Base-by-base conservation (phyloP, 2,888 invertebrate genomes). In the Pteria penguin region DNA sequence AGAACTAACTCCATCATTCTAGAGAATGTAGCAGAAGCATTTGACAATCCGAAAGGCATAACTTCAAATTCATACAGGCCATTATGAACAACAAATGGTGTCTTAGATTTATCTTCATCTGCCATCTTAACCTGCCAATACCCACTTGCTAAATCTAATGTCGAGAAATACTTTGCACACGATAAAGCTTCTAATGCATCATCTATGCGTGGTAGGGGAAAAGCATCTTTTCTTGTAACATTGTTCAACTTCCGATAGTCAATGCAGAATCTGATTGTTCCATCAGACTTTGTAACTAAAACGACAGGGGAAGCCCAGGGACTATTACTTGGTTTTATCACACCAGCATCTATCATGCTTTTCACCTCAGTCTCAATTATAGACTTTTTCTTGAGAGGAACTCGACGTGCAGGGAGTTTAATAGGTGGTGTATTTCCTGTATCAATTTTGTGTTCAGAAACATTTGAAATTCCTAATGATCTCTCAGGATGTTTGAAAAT, bases 1-100 rank as follows among this genome's bases (percentile, higher is more conserved):
- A 82, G 57, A 4, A 80, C 76, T 4, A 29, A 31, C 27, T 84
- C 81, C 79, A 86, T 84, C 26, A 84, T 27, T 14, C 82, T 24
- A 32, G 78, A 61, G 79, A 84, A 86, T n/a, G 75, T 83, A 2
- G 80, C 76, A n/a, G 84, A 82, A 1, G 78, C 78, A 71, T 82
- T 84, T 58, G 72, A 75, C 11, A 83, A 55, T 5, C 83, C 84
- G 60, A 83, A 82, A 2, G 78, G 76, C 76, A 84, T 68, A 1
- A 63, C 72, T 22, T 68, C 71, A 22, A 63, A 76, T n/a, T 79
- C 63, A 61, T 66, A 83, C 0, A 72, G 55, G 14, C 80, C 80
- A 18, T 62, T n/a, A 2, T 62, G 62, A 18, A 76, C 76, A 5
- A 11, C 54, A 67, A 85, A 83, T 11, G 76, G 76, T 8, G 81